Conservation (phyloP, 2,888 invertebrate genomes). For the Prenolepis imparis region DNA sequence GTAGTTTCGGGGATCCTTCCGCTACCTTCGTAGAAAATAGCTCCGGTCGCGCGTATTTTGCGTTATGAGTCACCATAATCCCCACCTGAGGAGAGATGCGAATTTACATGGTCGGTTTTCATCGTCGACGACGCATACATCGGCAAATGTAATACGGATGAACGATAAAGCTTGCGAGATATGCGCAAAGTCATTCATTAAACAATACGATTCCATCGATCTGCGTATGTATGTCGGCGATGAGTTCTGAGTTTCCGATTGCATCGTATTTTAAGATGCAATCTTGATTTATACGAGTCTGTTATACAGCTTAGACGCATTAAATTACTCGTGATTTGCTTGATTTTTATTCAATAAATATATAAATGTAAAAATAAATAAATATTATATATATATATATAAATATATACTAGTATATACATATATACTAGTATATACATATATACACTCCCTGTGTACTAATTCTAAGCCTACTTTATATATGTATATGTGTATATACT, state of each 20-base stretch:
- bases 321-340: not conserved
- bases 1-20: conserved; percentile 61
- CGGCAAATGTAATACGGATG: not conserved
- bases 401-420: too few species aligned
- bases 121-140: not conserved
- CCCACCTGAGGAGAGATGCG: not conserved
- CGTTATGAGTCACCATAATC: conserved; percentile 11
- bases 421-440: too few species aligned
- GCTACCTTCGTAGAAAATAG: conserved; percentile 2
- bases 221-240: not conserved
- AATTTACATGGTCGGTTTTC: conserved; percentile 1
- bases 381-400: too few species aligned
- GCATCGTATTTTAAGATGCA: conserved; percentile 22
- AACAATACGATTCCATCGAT: conserved; percentile 23
- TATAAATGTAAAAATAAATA: too few species aligned
- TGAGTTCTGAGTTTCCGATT: not conserved
- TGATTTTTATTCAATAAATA: not conserved
- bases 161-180: not conserved
- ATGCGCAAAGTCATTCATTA: not conserved
- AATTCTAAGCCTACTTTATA: too few species aligned
- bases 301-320: not conserved
- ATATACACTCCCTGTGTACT: too few species aligned
- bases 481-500: too few species aligned
- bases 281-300: not conserved
- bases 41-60: not conserved